A percentile compares a stretch with the other conserved stretches of the same genome.
Evolutionary conservation across 1,140 invertebrate genomes (phyloP).

Genomic region (Pteromalus puparum): DNA sequence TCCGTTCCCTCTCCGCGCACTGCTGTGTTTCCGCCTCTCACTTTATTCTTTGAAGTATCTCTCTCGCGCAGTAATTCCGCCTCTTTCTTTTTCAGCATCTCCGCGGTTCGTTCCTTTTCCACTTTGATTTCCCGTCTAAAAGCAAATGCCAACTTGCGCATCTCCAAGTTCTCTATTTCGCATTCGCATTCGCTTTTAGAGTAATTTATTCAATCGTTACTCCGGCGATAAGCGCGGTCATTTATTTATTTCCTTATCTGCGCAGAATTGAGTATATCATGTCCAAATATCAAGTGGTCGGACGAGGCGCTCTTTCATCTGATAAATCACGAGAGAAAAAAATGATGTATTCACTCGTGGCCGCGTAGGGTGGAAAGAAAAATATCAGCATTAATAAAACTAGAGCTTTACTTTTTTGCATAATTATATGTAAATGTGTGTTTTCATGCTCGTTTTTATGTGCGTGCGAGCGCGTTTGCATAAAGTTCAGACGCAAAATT

Average conservation of each 20-base stretch:
- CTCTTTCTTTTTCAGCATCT: neutral
- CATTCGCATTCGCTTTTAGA: neutral
- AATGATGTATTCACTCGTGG: too few relatives aligned
- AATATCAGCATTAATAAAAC: too few relatives aligned
- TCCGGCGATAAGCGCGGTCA: neutral
- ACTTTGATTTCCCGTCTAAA: constrained; percentile 4
- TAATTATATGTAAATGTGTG: too few relatives aligned
- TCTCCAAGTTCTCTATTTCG: neutral
- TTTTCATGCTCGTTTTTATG: too few relatives aligned
- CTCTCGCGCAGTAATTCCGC: neutral
- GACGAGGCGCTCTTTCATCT: neutral
- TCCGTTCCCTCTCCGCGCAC: neutral
- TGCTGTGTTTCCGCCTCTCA: neutral
- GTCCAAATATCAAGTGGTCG: too few relatives aligned
- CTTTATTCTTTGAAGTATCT: neutral
- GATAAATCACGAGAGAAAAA: neutral
- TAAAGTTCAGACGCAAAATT: too few relatives aligned
- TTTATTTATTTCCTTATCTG: neutral
- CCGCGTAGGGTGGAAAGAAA: too few relatives aligned
- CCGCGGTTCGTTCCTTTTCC: neutral
- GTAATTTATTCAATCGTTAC: neutral
- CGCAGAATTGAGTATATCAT: too few relatives aligned
- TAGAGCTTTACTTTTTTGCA: too few relatives aligned
- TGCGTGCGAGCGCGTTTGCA: too few relatives aligned
- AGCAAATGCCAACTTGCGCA: neutral